phyloP scores from a whole-genome alignment of 1,140 invertebrate genomes.

The Magallana gigas region DNA sequence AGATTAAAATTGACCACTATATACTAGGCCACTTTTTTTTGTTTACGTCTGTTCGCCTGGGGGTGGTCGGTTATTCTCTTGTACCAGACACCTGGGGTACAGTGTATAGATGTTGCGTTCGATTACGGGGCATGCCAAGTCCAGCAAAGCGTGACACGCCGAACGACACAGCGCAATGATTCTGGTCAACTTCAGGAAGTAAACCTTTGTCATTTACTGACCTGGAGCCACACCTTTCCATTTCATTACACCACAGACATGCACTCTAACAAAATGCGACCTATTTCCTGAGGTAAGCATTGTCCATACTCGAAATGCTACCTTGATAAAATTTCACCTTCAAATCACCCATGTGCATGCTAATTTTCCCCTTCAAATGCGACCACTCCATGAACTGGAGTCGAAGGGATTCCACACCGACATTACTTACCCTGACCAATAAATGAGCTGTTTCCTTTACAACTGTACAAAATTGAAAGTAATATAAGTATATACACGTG shows the following conservation, averaged over 20 bases:
- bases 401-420: too few species aligned
- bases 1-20: too few species aligned
- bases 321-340: slow-evolving; percentile 22
- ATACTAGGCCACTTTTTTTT: too few species aligned
- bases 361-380: too few species aligned
- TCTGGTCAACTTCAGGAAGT: too few species aligned
- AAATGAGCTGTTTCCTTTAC: too few species aligned
- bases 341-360: slow-evolving; percentile 10
- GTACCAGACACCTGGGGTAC: neutral
- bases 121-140: neutral
- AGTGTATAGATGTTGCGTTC: neutral
- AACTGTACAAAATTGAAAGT: too few species aligned
- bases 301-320: neutral
- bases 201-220: too few species aligned
- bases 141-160: neutral
- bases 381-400: too few species aligned
- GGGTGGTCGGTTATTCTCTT: neutral
- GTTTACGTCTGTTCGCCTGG: neutral
- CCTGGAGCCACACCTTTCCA: neutral
- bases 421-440: too few species aligned
- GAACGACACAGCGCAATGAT: too few species aligned
- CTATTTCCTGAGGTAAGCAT: too few species aligned
- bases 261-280: neutral
- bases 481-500: neutral
- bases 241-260: neutral